Evolutionary conservation across 1,140 invertebrate species (phyloP).

Genomic region (Wiebesia pumilae): DNA sequence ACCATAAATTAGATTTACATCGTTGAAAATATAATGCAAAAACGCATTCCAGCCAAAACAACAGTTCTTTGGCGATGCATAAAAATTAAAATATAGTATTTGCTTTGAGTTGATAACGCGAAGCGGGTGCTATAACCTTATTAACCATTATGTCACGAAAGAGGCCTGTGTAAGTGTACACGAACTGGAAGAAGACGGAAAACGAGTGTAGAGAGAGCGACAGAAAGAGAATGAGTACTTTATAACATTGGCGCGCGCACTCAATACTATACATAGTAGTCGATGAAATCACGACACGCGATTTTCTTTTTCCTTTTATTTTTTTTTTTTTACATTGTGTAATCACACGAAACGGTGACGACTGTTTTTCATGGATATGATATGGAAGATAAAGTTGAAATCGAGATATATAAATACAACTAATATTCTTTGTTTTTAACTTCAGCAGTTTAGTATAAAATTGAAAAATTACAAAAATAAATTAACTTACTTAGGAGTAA

Average conservation of each 20-base stretch:
- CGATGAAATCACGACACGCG: slow-evolving; percentile 39
- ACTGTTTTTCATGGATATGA: not conserved
- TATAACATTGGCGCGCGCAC: not conserved
- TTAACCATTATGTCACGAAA: slow-evolving; percentile 33
- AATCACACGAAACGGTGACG: not conserved
- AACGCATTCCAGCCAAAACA: not conserved
- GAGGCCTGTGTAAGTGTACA: not conserved
- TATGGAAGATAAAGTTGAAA: not conserved
- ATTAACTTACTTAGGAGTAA: too few relatives aligned
- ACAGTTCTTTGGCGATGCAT: not conserved
- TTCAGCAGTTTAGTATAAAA: too few relatives aligned
- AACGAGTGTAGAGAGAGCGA: not conserved
- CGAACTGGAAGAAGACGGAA: not conserved
- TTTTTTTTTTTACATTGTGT: not conserved
- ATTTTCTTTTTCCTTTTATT: slow-evolving; percentile 40
- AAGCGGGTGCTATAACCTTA: slow-evolving; percentile 42
- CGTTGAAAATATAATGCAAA: not conserved
- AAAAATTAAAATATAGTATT: slow-evolving; percentile 4
- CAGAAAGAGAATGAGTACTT: not conserved
- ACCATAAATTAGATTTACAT: too few relatives aligned
- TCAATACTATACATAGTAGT: not conserved
- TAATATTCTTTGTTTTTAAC: too few relatives aligned
- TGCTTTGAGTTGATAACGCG: not conserved
- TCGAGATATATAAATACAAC: too few relatives aligned
- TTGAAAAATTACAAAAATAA: not conserved